phyloP scores from a whole-genome alignment of 2,888 invertebrate genomes.

The Villa cingulata region DNA sequence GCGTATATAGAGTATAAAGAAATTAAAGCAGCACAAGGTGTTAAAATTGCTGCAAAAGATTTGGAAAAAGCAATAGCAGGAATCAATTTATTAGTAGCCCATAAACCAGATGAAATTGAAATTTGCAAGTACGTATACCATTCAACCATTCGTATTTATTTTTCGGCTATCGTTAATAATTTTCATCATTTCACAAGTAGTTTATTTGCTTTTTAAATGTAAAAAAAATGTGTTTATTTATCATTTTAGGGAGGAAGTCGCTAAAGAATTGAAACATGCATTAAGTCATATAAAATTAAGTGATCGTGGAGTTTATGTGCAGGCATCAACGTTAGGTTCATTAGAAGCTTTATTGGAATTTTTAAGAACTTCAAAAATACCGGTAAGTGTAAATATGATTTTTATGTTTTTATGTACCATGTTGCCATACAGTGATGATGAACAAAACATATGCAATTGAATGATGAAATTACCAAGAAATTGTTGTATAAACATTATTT shows the following conservation, averaged over 20 bases:
- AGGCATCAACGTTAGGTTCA: conserved; percentile 98
- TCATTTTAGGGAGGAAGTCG: conserved; percentile 69
- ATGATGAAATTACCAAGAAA: no score
- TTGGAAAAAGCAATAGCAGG: conserved; percentile 96
- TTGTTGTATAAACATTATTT: no score
- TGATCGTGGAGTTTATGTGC: conserved; percentile 95
- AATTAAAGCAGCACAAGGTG: conserved; percentile 92
- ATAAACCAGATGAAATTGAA: conserved; percentile 89
- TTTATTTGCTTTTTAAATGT: conserved; percentile 7
- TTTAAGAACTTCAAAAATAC: conserved; percentile 80
- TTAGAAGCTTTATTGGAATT: conserved; percentile 93
- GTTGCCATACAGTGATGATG: no score
- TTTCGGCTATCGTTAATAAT: background rate
- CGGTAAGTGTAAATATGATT: conserved; percentile 68
- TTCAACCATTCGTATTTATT: no score
- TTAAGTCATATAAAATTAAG: conserved; percentile 83
- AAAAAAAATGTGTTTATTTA: background rate
- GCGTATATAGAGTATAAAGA: conserved; percentile 91
- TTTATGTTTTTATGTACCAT: no score
- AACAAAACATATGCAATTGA: no score
- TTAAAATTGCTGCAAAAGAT: conserved; percentile 96
- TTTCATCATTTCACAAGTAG: background rate
- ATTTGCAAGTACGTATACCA: conserved; percentile 45
- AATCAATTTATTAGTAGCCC: conserved; percentile 80
- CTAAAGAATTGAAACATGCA: conserved; percentile 74